Percentiles rank a stretch among this genome's conserved stretches.
Conservation (phyloP, 1,140 invertebrate species). For the Zaprionus camerounensis region DNA sequence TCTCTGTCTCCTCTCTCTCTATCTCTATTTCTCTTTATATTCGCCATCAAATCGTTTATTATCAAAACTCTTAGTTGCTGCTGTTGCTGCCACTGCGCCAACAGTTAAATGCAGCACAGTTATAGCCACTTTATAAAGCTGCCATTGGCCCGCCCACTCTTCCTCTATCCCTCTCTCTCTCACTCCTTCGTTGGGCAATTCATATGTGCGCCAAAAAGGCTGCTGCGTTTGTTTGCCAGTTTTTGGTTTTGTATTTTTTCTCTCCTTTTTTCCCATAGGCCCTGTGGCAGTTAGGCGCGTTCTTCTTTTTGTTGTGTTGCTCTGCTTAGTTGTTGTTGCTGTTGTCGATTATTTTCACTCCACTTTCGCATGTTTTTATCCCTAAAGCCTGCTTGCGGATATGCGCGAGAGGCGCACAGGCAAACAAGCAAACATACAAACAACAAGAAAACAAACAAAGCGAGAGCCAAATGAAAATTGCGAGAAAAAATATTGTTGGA, state of each 20-base stretch:
- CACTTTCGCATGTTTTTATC: constrained; percentile 80
- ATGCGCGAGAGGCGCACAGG: constrained; percentile 47
- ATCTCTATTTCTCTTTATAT: not conserved
- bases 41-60: not conserved
- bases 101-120: constrained; percentile 49
- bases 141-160: not conserved
- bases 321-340: constrained; percentile 47
- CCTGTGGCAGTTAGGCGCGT: constrained; percentile 55
- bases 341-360: constrained; percentile 75
- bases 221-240: constrained; percentile 58
- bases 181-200: not conserved
- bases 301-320: constrained; percentile 38
- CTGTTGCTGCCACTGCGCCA: constrained; percentile 7
- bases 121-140: constrained; percentile 37
- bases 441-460: constrained; percentile 41
- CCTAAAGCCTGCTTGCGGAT: constrained; percentile 80
- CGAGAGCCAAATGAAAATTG: constrained; percentile 31
- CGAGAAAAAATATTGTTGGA: constrained; percentile 63
- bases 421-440: constrained; percentile 31
- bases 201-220: constrained; percentile 42
- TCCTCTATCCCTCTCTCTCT: not conserved
- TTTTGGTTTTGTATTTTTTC: constrained; percentile 43
- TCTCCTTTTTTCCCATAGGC: constrained; percentile 45
- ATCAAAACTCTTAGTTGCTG: constrained; percentile 13
- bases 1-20: not conserved